These are phyloP conservation scores for Diabrotica undecimpunctata DNA, from an alignment of 1,140 invertebrate species.

Conservation along the genomic window DNA sequence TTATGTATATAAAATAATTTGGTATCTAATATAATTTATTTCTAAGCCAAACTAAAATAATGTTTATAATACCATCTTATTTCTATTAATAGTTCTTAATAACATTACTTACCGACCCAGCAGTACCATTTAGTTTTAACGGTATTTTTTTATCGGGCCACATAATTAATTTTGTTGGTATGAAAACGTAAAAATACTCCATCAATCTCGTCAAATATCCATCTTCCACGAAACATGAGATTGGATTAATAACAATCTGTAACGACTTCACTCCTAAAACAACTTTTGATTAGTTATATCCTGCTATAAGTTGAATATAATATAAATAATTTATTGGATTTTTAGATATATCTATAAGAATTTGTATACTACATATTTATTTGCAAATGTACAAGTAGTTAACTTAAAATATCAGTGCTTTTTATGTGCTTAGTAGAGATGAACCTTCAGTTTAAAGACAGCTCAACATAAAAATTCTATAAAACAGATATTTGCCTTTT, in stretches of 20 bases:
- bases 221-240: constrained; percentile 66
- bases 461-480: no score
- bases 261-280: constrained; percentile 53
- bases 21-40: no score
- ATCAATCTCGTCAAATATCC: constrained; percentile 59
- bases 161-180: constrained; percentile 51
- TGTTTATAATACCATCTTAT: neutral
- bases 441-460: no score
- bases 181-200: constrained; percentile 55
- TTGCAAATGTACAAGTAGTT: no score
- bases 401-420: no score
- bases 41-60: neutral
- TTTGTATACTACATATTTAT: no score
- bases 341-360: no score
- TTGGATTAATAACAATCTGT: constrained; percentile 55
- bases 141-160: constrained; percentile 30
- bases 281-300: neutral
- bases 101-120: constrained; percentile 15
- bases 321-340: neutral
- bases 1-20: no score
- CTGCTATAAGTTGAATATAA: neutral
- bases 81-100: no score
- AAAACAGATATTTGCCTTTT: no score
- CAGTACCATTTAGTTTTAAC: constrained; percentile 5
- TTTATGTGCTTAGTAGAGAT: no score